Conservation (phyloP, 2,888 invertebrate genomes). For the Synanthedon myopaeformis region DNA sequence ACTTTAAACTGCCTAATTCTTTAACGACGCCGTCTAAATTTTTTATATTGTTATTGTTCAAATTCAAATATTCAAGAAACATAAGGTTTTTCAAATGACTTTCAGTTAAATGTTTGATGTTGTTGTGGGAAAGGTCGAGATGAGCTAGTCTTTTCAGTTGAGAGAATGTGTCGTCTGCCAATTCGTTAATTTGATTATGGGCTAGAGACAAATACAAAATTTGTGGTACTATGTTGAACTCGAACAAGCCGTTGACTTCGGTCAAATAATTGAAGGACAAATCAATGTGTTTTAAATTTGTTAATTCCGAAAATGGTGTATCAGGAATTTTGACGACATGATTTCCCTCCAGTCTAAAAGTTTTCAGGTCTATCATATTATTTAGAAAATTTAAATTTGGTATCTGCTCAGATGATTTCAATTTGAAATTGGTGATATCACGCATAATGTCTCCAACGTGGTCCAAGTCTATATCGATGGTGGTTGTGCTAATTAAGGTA, state of each 20-base stretch:
- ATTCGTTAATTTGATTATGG: constrained; percentile 28
- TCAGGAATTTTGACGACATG: no score
- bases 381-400: no score
- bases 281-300: constrained; percentile 32
- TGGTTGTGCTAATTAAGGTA: constrained; percentile 14
- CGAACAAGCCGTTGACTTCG: constrained; percentile 33
- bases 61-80: constrained; percentile 19
- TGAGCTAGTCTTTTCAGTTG: constrained; percentile 24
- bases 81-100: constrained; percentile 33
- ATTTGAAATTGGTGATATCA: neutral
- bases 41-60: constrained; percentile 34
- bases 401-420: no score
- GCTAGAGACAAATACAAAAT: constrained; percentile 32
- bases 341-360: no score
- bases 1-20: constrained; percentile 35
- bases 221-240: constrained; percentile 32
- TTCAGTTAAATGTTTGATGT: constrained; percentile 27
- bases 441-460: neutral
- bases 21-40: constrained; percentile 48
- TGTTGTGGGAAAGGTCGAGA: constrained; percentile 33
- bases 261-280: constrained; percentile 36
- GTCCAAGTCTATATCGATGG: neutral
- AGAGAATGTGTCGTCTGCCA: constrained; percentile 31
- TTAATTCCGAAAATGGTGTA: constrained; percentile 23
- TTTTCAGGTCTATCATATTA: no score